Evolutionary conservation across 1,140 invertebrate species (phyloP), one percentile per base, ranked within the genome.

Genomic region (Drosophila parabipectinata): DNA sequence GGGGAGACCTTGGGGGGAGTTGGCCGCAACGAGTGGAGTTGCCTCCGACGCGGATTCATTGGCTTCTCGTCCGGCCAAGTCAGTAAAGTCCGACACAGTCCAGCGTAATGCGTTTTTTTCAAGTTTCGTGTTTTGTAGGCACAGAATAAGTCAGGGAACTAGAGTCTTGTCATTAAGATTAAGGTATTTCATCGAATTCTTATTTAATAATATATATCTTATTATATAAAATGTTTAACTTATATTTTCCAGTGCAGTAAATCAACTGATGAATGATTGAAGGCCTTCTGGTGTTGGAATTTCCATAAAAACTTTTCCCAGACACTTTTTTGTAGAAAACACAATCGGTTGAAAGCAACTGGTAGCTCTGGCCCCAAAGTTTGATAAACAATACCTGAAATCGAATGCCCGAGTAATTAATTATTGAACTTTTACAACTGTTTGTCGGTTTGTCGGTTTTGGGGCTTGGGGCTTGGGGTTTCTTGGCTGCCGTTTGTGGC

Each of bases 371-470:
- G 72, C 45, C 51, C 2, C 37, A 66, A 52, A 74, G 61, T 74
- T 56, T 74, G 60, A 75, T 58, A 54, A 79, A 79, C 77, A 79
- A 68, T 69, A 76, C 80, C 55, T 61, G 57, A 68, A 77, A 79
- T 62, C 73, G 72, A 77, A 79, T 76, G 72, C 56, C 62, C 58
- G 58, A 78, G 77, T 53, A 87, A 87, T 85, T 87, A 87, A 82
- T 85, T 87, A 85, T 85, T 85, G 62, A 78, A 85, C 78, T 85
- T 87, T 85, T 82, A 82, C 82, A 78, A 87, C 82, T 72, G 69
- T 55, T 85, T 66, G 15, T 18, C 9, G 9, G 44, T 8, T 21
- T n/a, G n/a, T n/a, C n/a, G n/a, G n/a, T n/a, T n/a, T n/a, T n/a
- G n/a, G n/a, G n/a, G n/a, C n/a, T 10, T 24, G 44, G 44, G 63